Evolutionary conservation across 2,888 invertebrate genomes (phyloP), one percentile per base, ranked within the genome.

Genomic region (Kryphioiulus occultus): DNA sequence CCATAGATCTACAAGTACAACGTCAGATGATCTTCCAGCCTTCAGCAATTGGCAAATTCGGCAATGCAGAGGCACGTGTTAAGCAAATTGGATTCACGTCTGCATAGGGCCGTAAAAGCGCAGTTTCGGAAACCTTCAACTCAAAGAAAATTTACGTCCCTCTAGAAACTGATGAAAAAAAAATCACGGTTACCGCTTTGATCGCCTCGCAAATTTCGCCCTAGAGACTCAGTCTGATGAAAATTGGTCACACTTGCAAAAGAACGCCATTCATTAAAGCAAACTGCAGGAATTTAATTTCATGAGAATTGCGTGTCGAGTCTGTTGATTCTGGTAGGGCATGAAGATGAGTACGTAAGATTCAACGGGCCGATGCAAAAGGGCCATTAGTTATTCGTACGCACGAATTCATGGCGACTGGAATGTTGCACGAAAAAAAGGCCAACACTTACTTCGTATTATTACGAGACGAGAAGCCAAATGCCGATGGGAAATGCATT

Each of bases 1-100:
- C 39, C 39, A 39, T 39, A 39, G 5, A 3, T 39, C 39, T 39
- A 39, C 39, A 39, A 39, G 9, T 39, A 39, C 39, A 39, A 39
- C n/a, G n/a, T n/a, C n/a, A n/a, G n/a, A n/a, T n/a, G n/a, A n/a
- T n/a, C n/a, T n/a, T n/a, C n/a, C n/a, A n/a, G n/a, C n/a, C n/a
- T n/a, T n/a, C n/a, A n/a, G n/a, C n/a, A 59, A 19, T 19, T 22
- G 7, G 59, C 19, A 78, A 78, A 78, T 78, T 78, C 78, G 12
- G 78, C 78, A 78, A 78, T 78, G 78, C 78, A 30, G 78, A 30
- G 78, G 30, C 78, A 78, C 12, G 78, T 78, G 78, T 78, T 26
- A 78, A 78, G 30, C 30, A 78, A 78, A 78, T 78, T 78, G 30
- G 30, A 78, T 26, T n/a, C n/a, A 68, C 78, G 26, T 12, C 78